Conservation (phyloP, 2,113 vertebrate species). For the Mormoops blainvillei region DNA sequence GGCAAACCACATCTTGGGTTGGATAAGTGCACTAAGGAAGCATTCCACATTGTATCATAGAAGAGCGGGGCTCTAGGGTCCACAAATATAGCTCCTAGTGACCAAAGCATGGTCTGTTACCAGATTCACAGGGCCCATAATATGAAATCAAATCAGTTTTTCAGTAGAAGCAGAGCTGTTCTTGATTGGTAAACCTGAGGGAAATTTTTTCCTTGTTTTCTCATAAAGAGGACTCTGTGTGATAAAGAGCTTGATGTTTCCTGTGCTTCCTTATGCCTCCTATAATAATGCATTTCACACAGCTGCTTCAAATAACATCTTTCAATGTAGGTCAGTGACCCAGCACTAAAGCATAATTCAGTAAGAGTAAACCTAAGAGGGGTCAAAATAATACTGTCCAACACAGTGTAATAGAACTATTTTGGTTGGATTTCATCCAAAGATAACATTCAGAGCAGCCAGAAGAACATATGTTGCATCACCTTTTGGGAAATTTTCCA, state of each 20-base stretch:
- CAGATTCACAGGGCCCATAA: slow-evolving; percentile 2
- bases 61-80: neutral
- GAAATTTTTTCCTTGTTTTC: slow-evolving; percentile 44
- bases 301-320: slow-evolving; percentile 30
- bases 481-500: neutral
- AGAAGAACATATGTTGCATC: neutral
- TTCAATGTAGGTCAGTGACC: slow-evolving; percentile 17
- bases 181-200: slow-evolving; percentile 42
- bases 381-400: slow-evolving; percentile 1
- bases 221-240: neutral
- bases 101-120: neutral
- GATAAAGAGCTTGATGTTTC: slow-evolving; percentile 14
- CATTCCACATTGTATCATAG: neutral
- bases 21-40: neutral
- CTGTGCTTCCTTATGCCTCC: neutral
- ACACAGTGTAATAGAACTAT: neutral
- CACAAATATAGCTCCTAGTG: neutral
- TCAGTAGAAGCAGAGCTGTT: slow-evolving; percentile 37
- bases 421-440: neutral
- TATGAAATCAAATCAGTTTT: slow-evolving; percentile 48
- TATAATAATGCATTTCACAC: neutral
- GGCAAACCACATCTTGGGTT: neutral
- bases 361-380: slow-evolving; percentile 6
- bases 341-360: slow-evolving; percentile 19
- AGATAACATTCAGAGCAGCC: neutral